A percentile compares a stretch with the other conserved stretches of the same genome.
phyloP scores from a whole-genome alignment of 2,888 invertebrate genomes.

The Eristalis arbustorum region DNA sequence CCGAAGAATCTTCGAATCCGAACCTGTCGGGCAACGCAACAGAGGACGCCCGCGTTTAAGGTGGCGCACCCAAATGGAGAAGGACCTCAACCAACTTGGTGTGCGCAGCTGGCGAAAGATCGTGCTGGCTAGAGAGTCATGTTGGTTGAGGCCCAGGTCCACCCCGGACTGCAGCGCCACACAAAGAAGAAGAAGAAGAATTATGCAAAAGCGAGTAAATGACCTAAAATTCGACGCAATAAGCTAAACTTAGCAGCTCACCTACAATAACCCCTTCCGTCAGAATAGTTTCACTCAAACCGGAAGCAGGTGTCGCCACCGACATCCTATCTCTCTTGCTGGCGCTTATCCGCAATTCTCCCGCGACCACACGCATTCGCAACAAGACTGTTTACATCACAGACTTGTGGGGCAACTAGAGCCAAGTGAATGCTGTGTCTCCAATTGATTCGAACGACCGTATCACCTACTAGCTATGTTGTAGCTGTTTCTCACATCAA shows the following conservation, averaged over 20 bases:
- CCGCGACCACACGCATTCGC: neutral
- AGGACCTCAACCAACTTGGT: too few species aligned
- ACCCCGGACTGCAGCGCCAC: too few species aligned
- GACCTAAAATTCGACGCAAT: too few species aligned
- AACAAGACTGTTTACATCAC: neutral
- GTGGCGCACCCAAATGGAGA: too few species aligned
- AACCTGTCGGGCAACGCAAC: too few species aligned
- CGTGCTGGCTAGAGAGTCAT: too few species aligned
- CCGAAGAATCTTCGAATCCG: too few species aligned
- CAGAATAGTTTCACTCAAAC: neutral
- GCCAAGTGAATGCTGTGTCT: conserved; percentile 39
- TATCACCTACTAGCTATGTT: neutral
- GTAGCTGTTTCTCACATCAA: conserved; percentile 10
- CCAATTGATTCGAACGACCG: conserved; percentile 27
- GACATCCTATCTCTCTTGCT: neutral
- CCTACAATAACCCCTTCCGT: neutral
- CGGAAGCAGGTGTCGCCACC: neutral
- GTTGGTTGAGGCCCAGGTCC: too few species aligned
- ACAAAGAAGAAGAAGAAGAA: too few species aligned
- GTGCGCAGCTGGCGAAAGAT: too few species aligned
- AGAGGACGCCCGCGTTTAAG: too few species aligned
- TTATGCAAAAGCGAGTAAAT: too few species aligned
- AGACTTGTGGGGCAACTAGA: neutral
- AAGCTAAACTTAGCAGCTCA: neutral
- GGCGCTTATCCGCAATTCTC: neutral